phyloP scores from a whole-genome alignment of 2,797 vertebrate genomes.

The Thalassophryne amazonica region DNA sequence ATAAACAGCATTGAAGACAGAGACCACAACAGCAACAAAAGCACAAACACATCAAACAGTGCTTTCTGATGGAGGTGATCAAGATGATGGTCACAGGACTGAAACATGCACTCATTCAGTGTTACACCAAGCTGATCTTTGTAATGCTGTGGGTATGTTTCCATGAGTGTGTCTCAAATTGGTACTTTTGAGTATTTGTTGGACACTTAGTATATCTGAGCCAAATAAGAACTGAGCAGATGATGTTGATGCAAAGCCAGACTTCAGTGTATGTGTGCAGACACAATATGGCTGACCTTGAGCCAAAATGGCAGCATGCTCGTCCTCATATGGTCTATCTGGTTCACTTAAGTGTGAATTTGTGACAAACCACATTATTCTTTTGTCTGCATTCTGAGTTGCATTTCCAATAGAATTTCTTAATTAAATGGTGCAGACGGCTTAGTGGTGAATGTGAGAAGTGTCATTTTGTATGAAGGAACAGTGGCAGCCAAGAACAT shows the following conservation, averaged over 20 bases:
- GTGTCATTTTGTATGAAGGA: neutral
- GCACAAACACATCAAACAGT: too few relatives aligned
- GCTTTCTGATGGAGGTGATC: too few relatives aligned
- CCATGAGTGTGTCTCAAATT: neutral
- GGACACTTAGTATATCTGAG: conserved; percentile 27
- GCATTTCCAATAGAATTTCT: conserved; percentile 25
- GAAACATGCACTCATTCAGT: conserved; percentile 46
- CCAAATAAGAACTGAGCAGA: conserved; percentile 20
- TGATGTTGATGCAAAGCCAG: conserved; percentile 11
- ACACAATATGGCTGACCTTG: conserved; percentile 39
- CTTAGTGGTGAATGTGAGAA: conserved; percentile 1
- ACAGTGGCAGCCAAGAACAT: too few relatives aligned
- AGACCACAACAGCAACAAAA: too few relatives aligned
- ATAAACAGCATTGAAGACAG: too few relatives aligned
- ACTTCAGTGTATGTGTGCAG: conserved; percentile 14
- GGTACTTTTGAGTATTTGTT: too few relatives aligned
- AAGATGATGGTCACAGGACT: too few relatives aligned
- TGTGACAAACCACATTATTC: conserved; percentile 38
- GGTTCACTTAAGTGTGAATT: conserved; percentile 36
- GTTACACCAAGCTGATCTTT: conserved; percentile 40
- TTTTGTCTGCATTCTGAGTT: conserved; percentile 26
- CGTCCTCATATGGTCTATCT: conserved; percentile 23
- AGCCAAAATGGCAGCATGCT: conserved; percentile 22
- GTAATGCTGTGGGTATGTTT: conserved; percentile 15
- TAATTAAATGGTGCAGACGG: conserved; percentile 35